These are phyloP conservation scores for Scartelaos histophorus DNA, from an alignment of 2,113 vertebrate genomes.

Conservation along the genomic window DNA sequence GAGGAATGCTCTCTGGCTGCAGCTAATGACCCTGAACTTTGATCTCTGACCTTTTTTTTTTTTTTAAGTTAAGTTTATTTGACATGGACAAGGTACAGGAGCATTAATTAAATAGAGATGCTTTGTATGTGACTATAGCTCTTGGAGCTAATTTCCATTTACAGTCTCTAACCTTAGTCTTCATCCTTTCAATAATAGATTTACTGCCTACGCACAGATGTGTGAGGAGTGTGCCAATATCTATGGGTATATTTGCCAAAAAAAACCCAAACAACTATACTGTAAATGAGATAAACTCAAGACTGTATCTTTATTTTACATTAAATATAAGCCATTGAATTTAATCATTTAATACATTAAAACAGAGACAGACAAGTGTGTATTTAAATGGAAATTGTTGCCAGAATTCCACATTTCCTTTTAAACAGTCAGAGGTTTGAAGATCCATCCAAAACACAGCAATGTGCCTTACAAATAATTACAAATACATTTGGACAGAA, in stretches of 20 bases:
- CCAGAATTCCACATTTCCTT: constrained; percentile 34
- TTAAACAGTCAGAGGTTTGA: constrained; percentile 39
- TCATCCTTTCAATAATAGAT: constrained; percentile 50
- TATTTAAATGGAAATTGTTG: constrained; percentile 30
- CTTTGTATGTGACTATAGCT: too few species aligned
- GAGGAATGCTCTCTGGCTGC: constrained; percentile 59
- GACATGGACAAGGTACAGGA: too few species aligned
- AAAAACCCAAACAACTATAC: neutral
- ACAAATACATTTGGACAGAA: constrained; percentile 47
- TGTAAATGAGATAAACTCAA: neutral
- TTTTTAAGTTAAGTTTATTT: too few species aligned
- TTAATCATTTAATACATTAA: constrained; percentile 63
- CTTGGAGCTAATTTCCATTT: too few species aligned
- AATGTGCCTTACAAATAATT: constrained; percentile 1
- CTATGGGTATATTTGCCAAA: constrained; percentile 10
- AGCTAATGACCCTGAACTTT: constrained; percentile 69
- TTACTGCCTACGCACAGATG: constrained; percentile 67
- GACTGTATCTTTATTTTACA: constrained; percentile 54
- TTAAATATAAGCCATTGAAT: constrained; percentile 57
- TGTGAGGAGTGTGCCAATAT: constrained; percentile 26
- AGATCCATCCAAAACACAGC: constrained; percentile 53
- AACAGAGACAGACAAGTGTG: constrained; percentile 46
- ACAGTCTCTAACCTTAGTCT: constrained; percentile 46
- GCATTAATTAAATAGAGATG: too few species aligned
- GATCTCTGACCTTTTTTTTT: constrained; percentile 51